Evolutionary conservation across 2,797 vertebrate species (phyloP).

Genomic region (Esox lucius): DNA sequence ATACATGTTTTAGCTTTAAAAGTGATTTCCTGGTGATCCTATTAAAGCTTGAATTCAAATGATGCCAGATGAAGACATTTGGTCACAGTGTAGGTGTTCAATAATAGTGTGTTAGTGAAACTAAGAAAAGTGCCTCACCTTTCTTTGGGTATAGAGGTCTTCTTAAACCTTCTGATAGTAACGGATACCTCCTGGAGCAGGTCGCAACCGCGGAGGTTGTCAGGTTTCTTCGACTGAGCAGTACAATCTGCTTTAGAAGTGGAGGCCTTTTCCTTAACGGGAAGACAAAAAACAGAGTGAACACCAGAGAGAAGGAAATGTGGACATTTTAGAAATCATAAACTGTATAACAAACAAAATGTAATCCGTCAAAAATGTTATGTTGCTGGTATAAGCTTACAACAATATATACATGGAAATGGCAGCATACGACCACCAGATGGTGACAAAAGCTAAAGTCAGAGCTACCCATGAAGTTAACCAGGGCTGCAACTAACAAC

Average conservation of each 20-base stretch:
- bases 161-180: slow-evolving; percentile 97
- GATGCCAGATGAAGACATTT: not conserved
- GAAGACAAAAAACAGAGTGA: not conserved
- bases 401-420: not conserved
- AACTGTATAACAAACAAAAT: not conserved
- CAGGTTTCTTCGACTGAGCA: slow-evolving; percentile 86
- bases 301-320: not conserved
- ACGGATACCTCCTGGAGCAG: slow-evolving; percentile 96
- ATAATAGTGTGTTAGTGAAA: not conserved
- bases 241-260: slow-evolving; percentile 85
- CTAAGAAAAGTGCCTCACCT: slow-evolving; percentile 73
- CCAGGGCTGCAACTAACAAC: too few relatives aligned
- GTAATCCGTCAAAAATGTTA: not conserved
- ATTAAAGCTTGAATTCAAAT: too few relatives aligned
- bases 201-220: slow-evolving; percentile 93
- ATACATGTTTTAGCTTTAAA: too few relatives aligned
- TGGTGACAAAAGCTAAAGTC: not conserved
- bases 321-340: not conserved
- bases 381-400: not conserved
- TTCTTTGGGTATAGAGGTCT: slow-evolving; percentile 94
- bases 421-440: slow-evolving; percentile 12
- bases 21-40: too few relatives aligned
- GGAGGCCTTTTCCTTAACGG: slow-evolving; percentile 85
- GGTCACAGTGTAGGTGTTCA: not conserved
- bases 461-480: not conserved